Conservation (phyloP, 2,888 invertebrate genomes). For the Shargacucullia verbasci region DNA sequence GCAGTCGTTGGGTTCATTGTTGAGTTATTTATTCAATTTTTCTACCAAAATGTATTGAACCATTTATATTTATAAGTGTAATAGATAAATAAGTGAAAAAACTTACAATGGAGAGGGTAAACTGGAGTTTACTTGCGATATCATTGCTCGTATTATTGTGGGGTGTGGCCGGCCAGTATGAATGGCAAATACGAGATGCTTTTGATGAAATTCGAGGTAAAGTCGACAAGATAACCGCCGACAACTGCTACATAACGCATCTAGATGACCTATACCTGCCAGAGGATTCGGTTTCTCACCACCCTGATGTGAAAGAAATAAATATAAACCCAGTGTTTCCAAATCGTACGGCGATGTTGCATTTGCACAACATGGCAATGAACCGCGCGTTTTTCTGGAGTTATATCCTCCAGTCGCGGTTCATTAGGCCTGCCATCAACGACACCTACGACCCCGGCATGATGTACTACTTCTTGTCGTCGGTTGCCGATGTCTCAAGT, state of each 20-base stretch:
- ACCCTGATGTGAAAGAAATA: constrained; percentile 97
- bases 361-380: constrained; percentile 98
- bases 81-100: constrained; percentile 35
- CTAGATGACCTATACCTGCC: constrained; percentile 95
- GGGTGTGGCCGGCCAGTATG: constrained; percentile 95
- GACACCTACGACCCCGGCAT: constrained; percentile 99
- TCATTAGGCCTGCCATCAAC: constrained; percentile 96
- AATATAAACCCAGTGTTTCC: constrained; percentile 98
- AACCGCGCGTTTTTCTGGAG: constrained; percentile 98
- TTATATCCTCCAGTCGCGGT: constrained; percentile 96
- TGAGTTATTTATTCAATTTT: neutral
- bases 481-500: constrained; percentile 97
- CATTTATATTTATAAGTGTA: constrained; percentile 28
- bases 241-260: constrained; percentile 97
- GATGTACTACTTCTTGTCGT: constrained; percentile 98
- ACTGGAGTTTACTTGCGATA: constrained; percentile 72
- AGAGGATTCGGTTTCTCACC: constrained; percentile 95
- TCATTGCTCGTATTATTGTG: constrained; percentile 81
- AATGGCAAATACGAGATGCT: constrained; percentile 97
- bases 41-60: constrained; percentile 38
- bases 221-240: constrained; percentile 94
- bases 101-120: constrained; percentile 76
- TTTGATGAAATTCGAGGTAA: constrained; percentile 96
- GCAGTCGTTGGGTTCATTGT: constrained; percentile 8
- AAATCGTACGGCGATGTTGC: constrained; percentile 97